Evolutionary conservation across 2,113 vertebrate species (phyloP).

Genomic region (Nothoprocta pentlandii): DNA sequence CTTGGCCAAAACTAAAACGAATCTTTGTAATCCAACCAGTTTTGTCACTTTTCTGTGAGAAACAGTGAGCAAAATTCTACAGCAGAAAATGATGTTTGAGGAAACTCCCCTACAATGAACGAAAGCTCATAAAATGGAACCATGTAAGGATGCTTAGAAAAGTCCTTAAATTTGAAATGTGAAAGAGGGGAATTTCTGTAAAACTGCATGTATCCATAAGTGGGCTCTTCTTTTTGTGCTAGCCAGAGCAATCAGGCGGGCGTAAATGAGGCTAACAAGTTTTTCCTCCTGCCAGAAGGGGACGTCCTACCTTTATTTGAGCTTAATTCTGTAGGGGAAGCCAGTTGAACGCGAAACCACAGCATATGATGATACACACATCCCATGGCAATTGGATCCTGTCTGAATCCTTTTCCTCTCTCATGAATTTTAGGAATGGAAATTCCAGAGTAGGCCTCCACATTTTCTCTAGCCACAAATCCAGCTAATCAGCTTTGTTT

Average conservation of each 20-base stretch:
- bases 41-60: not conserved
- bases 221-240: not conserved
- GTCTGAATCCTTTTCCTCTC: not conserved
- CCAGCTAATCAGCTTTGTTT: not conserved
- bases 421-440: not conserved
- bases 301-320: slow-evolving; percentile 29
- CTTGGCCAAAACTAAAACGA: not conserved
- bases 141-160: not conserved
- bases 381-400: not conserved
- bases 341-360: not conserved
- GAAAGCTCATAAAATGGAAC: not conserved
- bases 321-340: not conserved
- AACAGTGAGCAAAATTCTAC: not conserved
- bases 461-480: not conserved
- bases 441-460: not conserved
- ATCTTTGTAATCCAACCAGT: not conserved
- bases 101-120: not conserved
- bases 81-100: not conserved
- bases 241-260: not conserved
- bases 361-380: not conserved
- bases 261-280: not conserved
- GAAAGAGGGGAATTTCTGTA: not conserved
- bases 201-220: not conserved
- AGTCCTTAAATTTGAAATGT: not conserved
- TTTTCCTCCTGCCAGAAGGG: slow-evolving; percentile 47